Conservation (phyloP, 1,140 invertebrate genomes). For the Ceratosolen fusciceps region DNA sequence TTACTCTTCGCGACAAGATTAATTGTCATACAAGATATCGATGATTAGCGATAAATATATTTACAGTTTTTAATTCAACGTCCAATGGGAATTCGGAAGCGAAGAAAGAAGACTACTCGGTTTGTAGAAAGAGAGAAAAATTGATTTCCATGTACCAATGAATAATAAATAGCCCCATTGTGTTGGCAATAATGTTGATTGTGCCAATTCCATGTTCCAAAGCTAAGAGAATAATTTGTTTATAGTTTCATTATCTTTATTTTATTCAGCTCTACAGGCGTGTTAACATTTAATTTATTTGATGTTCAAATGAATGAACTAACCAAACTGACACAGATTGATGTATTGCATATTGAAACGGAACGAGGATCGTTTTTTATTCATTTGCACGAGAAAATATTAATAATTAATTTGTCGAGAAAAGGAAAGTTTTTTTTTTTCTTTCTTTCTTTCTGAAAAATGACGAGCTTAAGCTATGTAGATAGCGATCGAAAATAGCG, state of each 20-base stretch:
- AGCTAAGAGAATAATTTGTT: background rate
- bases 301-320: background rate
- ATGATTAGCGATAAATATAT: slow-evolving; percentile 29
- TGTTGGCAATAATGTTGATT: background rate
- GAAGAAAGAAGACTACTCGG: background rate
- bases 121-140: background rate
- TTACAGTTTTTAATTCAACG: slow-evolving; percentile 4
- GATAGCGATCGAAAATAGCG: background rate
- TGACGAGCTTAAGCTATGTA: background rate
- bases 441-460: too few species aligned
- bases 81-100: background rate
- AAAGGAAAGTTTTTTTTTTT: background rate
- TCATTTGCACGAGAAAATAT: background rate
- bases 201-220: too few species aligned
- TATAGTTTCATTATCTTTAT: background rate
- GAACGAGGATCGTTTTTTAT: background rate
- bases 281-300: background rate
- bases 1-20: slow-evolving; percentile 21
- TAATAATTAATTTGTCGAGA: background rate
- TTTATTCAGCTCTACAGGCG: background rate
- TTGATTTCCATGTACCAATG: background rate
- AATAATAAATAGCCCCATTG: background rate
- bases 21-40: slow-evolving; percentile 6
- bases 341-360: background rate
- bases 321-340: background rate